Conservation (phyloP, 35 echinoderm and acorn worm genomes). For the Lytechinus pictus region DNA sequence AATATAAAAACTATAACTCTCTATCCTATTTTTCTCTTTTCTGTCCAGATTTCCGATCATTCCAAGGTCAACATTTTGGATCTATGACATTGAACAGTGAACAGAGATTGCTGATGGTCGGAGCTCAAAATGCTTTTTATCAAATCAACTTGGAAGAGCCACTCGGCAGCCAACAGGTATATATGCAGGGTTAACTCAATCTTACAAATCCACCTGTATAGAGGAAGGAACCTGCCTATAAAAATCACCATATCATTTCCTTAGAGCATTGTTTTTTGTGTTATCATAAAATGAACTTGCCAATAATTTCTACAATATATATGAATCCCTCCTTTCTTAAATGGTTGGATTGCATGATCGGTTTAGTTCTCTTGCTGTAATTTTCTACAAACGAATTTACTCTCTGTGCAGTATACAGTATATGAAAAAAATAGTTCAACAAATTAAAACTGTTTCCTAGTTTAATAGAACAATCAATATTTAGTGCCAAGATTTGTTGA, state of each 20-base stretch:
- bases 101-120: conserved; percentile 43
- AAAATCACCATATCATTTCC: not conserved
- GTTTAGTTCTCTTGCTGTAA: too few species aligned
- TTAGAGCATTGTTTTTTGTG: not conserved
- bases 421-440: too few species aligned
- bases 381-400: too few species aligned
- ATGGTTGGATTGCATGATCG: too few species aligned
- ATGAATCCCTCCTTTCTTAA: too few species aligned
- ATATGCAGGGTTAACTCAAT: not conserved
- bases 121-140: conserved; percentile 61
- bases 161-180: not conserved
- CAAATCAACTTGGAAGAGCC: conserved; percentile 53
- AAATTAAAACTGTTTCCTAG: too few species aligned
- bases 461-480: not conserved
- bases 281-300: not conserved
- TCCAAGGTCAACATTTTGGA: conserved; percentile 52
- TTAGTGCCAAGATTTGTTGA: not conserved
- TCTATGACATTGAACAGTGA: conserved; percentile 56
- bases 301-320: too few species aligned
- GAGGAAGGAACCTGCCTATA: not conserved
- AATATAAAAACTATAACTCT: not conserved
- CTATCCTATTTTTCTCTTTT: not conserved
- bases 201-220: not conserved
- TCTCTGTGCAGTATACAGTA: too few species aligned
- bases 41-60: conserved; percentile 45